Conservation (phyloP, 2,888 invertebrate genomes). For the Gortyna flavago region DNA sequence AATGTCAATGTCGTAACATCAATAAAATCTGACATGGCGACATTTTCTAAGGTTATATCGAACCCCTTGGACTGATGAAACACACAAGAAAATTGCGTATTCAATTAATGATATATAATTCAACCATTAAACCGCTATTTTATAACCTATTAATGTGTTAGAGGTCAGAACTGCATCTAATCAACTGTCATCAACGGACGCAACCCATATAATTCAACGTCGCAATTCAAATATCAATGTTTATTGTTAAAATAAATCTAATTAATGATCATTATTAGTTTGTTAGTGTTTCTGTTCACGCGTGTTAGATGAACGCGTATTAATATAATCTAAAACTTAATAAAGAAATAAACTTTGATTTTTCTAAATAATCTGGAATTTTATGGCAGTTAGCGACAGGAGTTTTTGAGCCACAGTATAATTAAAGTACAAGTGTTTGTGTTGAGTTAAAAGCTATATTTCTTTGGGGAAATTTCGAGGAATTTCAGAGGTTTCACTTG, state of each 20-base stretch:
- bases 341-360: not conserved
- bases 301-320: conserved; percentile 38
- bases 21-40: not conserved
- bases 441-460: not conserved
- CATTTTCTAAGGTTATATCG: conserved; percentile 30
- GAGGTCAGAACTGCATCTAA: conserved; percentile 66
- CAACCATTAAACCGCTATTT: conserved; percentile 30
- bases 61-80: conserved; percentile 45
- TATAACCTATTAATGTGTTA: conserved; percentile 33
- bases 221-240: conserved; percentile 72
- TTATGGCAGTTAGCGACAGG: not conserved
- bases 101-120: conserved; percentile 29
- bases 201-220: conserved; percentile 64
- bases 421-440: conserved; percentile 1
- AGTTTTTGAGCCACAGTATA: not conserved
- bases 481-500: conserved; percentile 10
- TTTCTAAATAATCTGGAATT: not conserved
- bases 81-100: conserved; percentile 39
- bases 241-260: conserved; percentile 64
- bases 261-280: conserved; percentile 73
- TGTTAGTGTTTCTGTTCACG: conserved; percentile 59
- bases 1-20: conserved; percentile 24
- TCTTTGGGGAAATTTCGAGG: not conserved
- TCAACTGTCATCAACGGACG: conserved; percentile 56
- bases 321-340: conserved; percentile 7